Conservation (phyloP, 2,888 invertebrate species). For the Oligia fasciuncula region DNA sequence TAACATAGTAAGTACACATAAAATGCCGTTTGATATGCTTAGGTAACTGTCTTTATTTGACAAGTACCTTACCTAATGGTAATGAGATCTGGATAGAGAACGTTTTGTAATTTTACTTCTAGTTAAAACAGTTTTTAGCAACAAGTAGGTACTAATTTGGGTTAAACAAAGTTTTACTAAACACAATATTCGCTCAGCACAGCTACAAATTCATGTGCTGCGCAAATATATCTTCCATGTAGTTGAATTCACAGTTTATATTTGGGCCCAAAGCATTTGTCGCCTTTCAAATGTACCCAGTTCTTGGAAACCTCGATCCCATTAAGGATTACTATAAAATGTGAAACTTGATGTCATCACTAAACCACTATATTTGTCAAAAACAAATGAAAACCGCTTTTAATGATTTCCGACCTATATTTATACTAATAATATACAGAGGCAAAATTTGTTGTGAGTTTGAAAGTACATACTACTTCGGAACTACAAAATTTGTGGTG, state of each 20-base stretch:
- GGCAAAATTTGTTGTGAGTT: too few relatives aligned
- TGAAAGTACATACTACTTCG: too few relatives aligned
- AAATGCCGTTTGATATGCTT: neutral
- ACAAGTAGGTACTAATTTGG: neutral
- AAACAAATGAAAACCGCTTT: conserved; percentile 37
- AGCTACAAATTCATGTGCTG: neutral
- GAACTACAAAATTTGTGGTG: too few relatives aligned
- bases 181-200: neutral
- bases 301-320: conserved; percentile 20
- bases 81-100: neutral
- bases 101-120: neutral
- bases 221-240: neutral
- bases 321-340: conserved; percentile 35
- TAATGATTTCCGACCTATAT: neutral
- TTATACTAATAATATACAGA: neutral
- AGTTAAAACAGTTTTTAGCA: neutral
- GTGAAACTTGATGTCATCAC: conserved; percentile 50
- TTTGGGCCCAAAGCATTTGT: neutral
- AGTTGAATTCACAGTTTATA: neutral
- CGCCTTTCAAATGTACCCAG: neutral
- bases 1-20: neutral
- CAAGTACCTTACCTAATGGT: neutral
- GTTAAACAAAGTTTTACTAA: neutral
- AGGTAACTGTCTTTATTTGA: neutral
- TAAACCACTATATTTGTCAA: conserved; percentile 26